A percentile compares a stretch with the other conserved stretches of the same genome.
Evolutionary conservation across 2,888 invertebrate genomes (phyloP).

Genomic region (Brachypterus glaber): DNA sequence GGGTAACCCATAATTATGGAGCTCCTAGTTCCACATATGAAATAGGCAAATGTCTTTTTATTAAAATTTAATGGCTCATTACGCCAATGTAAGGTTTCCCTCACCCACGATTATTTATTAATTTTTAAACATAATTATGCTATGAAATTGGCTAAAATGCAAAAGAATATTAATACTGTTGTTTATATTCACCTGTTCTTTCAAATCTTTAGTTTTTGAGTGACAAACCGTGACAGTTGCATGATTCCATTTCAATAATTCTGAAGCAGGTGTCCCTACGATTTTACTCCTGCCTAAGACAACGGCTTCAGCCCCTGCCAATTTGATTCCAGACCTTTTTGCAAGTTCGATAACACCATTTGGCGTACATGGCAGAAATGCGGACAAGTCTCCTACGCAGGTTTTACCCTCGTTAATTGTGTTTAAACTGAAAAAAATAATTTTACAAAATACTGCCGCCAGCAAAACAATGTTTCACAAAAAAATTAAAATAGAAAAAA

Average conservation of each 20-base stretch:
- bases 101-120: no score
- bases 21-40: no score
- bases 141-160: no score
- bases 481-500: no score
- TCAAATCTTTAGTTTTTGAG: conserved; percentile 80
- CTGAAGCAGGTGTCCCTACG: conserved; percentile 91
- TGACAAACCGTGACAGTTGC: conserved; percentile 97
- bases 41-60: no score
- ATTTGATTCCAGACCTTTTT: conserved; percentile 63
- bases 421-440: conserved; percentile 51
- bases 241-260: conserved; percentile 91
- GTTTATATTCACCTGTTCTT: conserved; percentile 57
- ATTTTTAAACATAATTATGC: no score
- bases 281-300: conserved; percentile 96
- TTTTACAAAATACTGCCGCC: conserved; percentile 2
- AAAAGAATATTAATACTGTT: no score
- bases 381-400: conserved; percentile 78
- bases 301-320: conserved; percentile 79
- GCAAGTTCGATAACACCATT: conserved; percentile 90
- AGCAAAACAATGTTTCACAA: not conserved
- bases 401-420: conserved; percentile 90
- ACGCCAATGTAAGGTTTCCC: no score
- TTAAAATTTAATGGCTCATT: no score
- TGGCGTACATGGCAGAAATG: conserved; percentile 95
- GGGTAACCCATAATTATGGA: no score